Conservation (phyloP, 2,797 vertebrate genomes). For the Takifugu rubripes region DNA sequence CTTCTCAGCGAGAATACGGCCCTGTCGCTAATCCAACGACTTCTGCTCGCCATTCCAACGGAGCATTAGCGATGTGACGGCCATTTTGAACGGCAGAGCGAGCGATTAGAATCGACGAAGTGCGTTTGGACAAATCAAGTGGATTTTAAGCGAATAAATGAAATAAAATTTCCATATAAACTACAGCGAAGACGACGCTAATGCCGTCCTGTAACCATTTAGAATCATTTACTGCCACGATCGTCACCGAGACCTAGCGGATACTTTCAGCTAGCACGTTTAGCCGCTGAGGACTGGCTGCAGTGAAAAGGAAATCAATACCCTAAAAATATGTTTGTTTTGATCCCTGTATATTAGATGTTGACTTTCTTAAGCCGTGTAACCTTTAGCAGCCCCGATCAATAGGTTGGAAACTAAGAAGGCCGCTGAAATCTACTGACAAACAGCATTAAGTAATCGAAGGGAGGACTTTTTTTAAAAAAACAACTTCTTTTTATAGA, state of each 20-base stretch:
- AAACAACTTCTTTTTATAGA: slow-evolving; percentile 16
- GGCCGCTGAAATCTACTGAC: slow-evolving; percentile 61
- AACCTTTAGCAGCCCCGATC: slow-evolving; percentile 66
- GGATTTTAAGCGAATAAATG: too few relatives aligned
- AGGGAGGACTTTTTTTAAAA: slow-evolving; percentile 4
- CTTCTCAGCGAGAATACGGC: slow-evolving; percentile 34
- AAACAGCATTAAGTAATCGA: slow-evolving; percentile 55
- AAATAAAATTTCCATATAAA: too few relatives aligned
- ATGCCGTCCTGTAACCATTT: background rate
- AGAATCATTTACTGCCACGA: too few relatives aligned
- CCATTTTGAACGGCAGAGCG: background rate
- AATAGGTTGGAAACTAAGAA: slow-evolving; percentile 60
- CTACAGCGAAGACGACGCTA: background rate
- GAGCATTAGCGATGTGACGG: background rate
- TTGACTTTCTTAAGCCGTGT: slow-evolving; percentile 61
- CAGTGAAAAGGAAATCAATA: slow-evolving; percentile 59
- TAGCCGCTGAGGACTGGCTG: slow-evolving; percentile 39
- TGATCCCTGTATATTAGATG: slow-evolving; percentile 61
- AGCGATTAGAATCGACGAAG: slow-evolving; percentile 8
- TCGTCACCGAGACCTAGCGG: too few relatives aligned
- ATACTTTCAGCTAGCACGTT: slow-evolving; percentile 12
- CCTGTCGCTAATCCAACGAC: slow-evolving; percentile 39
- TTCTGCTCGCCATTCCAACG: slow-evolving; percentile 40
- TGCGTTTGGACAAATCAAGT: too few relatives aligned
- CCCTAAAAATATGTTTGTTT: slow-evolving; percentile 64